phyloP scores from a whole-genome alignment of 2,888 invertebrate species.

The Perizoma flavofasciatum region DNA sequence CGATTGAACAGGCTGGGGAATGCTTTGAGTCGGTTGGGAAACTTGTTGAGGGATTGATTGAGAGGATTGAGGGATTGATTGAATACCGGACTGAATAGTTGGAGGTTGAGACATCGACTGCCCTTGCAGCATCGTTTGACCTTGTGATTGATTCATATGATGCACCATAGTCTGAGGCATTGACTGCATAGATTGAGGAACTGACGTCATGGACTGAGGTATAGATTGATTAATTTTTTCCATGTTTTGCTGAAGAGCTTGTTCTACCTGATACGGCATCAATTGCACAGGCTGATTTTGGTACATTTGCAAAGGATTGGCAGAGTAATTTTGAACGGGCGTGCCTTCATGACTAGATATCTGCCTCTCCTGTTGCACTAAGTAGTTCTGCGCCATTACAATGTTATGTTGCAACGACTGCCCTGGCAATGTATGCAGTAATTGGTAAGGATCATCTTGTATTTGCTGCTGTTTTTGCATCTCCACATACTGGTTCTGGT shows the following conservation, averaged over 20 bases:
- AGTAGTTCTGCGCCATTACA: conserved; percentile 64
- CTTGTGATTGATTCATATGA: conserved; percentile 24
- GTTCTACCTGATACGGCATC: conserved; percentile 57
- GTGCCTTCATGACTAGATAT: conserved; percentile 82
- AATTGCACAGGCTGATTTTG: conserved; percentile 61
- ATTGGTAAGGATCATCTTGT: conserved; percentile 69
- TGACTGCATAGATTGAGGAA: conserved; percentile 48
- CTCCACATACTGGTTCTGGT: conserved; percentile 55
- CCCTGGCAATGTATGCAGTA: conserved; percentile 68
- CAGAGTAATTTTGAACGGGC: conserved; percentile 74
- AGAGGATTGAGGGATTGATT: conserved; percentile 29
- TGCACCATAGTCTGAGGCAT: conserved; percentile 43
- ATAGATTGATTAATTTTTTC: conserved; percentile 43
- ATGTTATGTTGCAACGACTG: conserved; percentile 74
- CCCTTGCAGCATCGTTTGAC: conserved; percentile 21
- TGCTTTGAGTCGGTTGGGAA: conserved; percentile 31
- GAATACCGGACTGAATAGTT: conserved; percentile 33
- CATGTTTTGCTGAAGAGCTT: conserved; percentile 44
- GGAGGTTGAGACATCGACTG: conserved; percentile 27
- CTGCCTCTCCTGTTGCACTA: conserved; percentile 75
- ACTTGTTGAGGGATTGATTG: conserved; percentile 40
- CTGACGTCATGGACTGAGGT: conserved; percentile 46
- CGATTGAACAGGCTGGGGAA: conserved; percentile 26
- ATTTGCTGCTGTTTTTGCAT: conserved; percentile 63
- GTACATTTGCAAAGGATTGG: conserved; percentile 77